Evolutionary conservation across 2,113 vertebrate genomes (phyloP), one percentile per base, ranked within the genome.

Genomic region (Glareola pratincola): DNA sequence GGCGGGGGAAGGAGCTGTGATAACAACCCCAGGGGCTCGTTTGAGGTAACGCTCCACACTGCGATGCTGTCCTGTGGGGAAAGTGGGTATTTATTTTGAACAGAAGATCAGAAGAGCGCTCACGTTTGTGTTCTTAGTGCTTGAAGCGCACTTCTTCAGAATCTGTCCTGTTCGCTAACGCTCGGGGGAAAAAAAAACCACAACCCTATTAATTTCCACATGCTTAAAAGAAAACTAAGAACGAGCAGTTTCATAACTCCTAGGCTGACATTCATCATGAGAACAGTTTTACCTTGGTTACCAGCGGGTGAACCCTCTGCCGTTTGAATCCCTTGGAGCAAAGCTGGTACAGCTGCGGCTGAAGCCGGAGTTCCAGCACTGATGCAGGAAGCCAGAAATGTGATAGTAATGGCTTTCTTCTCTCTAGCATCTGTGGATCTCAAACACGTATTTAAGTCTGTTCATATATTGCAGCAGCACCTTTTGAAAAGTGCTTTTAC

Each of bases 301-400:
- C 32, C 23, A 17, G 23, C 11, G 39, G 26, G 43, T 66, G 50
- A 75, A 36, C 24, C 72, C n/a, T 13, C 39, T 53, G 50, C 37
- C n/a, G 1, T 69, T 57, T 69, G 48, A 79, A 47, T 73, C 41
- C 17, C 0, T 0, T 5, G 39, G 78, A 56, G 53, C 60, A 41
- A 50, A 87, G 30, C 36, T 27, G 19, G 12, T 14, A 5, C 0
- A n/a, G 0, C 62, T 2, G 2, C 8, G 29, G 13, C 20, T 50
- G 56, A 71, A 63, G 51, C 68, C 14, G 45, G 57, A 85, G 41
- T 41, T 85, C 41, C 56, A n/a, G 60, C 62, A 14, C 24, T 30
- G 53, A 16, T 91, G 84, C 47, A n/a, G 64, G 57, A 91, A 84
- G 60, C 22, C 26, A 32, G 26, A 60, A 60, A 21, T 63, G 18